Conservation (phyloP, 2,888 invertebrate species). For the Rugalucina vietnamica region DNA sequence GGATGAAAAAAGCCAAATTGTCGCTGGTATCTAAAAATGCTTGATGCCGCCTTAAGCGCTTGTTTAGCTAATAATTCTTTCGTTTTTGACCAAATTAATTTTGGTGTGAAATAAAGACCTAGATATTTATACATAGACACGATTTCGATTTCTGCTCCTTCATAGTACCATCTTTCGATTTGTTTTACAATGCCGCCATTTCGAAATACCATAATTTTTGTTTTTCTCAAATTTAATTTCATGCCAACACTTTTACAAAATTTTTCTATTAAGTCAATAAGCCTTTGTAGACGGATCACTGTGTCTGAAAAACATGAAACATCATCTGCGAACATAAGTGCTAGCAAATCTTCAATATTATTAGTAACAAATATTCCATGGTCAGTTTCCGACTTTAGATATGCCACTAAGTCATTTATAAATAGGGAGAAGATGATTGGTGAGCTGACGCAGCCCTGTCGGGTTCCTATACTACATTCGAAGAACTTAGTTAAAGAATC, state of each 20-base stretch:
- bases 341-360: neutral
- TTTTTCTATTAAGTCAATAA: neutral
- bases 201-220: neutral
- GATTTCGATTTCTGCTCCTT: neutral
- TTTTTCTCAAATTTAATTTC: neutral
- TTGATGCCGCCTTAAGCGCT: neutral
- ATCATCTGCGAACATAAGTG: slow-evolving; percentile 22
- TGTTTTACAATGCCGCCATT: neutral
- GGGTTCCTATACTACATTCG: slow-evolving; percentile 4
- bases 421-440: slow-evolving; percentile 20
- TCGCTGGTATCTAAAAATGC: neutral
- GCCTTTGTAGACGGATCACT: neutral
- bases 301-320: slow-evolving; percentile 19
- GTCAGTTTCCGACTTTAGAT: neutral
- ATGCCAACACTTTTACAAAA: slow-evolving; percentile 14
- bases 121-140: slow-evolving; percentile 2
- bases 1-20: neutral
- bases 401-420: slow-evolving; percentile 15
- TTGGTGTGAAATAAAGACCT: neutral
- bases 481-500: slow-evolving; percentile 6
- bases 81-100: neutral
- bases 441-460: slow-evolving; percentile 6
- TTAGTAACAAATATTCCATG: neutral
- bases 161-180: neutral
- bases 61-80: neutral